Conservation (phyloP, 1,140 invertebrate species). For the Euschistus heros region DNA sequence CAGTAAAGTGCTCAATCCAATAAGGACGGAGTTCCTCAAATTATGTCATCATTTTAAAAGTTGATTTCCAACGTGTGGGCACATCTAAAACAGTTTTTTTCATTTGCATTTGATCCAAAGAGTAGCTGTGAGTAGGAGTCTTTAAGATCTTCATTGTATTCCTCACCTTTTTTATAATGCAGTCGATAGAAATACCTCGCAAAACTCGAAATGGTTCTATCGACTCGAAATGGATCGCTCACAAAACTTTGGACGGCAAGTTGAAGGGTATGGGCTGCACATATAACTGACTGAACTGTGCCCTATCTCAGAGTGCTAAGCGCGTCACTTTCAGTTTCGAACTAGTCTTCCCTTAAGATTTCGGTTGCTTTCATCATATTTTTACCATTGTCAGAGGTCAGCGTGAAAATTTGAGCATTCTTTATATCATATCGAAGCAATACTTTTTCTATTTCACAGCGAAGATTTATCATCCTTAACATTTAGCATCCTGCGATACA, state of each 20-base stretch:
- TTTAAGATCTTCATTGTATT: no score
- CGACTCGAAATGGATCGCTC: no score
- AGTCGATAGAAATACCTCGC: no score
- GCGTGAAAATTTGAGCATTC: neutral
- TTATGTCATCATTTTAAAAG: neutral
- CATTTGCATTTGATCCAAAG: neutral
- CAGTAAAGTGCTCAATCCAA: no score
- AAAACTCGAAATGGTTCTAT: no score
- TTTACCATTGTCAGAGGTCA: no score
- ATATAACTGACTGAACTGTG: neutral
- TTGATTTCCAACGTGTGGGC: neutral
- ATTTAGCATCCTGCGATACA: neutral
- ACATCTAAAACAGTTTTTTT: neutral
- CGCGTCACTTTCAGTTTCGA: neutral
- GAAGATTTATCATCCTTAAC: neutral
- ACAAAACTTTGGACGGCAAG: no score
- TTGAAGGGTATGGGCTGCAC: neutral
- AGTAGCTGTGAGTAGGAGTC: no score
- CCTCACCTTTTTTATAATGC: no score
- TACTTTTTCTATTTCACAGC: neutral
- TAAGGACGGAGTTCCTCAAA: no score
- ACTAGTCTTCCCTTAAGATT: neutral
- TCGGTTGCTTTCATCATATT: neutral
- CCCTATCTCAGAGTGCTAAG: neutral
- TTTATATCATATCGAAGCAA: neutral